Percentiles rank a stretch among this genome's conserved stretches.
Conservation (phyloP, 2,888 invertebrate genomes). For the Anoplius nigerrimus region DNA sequence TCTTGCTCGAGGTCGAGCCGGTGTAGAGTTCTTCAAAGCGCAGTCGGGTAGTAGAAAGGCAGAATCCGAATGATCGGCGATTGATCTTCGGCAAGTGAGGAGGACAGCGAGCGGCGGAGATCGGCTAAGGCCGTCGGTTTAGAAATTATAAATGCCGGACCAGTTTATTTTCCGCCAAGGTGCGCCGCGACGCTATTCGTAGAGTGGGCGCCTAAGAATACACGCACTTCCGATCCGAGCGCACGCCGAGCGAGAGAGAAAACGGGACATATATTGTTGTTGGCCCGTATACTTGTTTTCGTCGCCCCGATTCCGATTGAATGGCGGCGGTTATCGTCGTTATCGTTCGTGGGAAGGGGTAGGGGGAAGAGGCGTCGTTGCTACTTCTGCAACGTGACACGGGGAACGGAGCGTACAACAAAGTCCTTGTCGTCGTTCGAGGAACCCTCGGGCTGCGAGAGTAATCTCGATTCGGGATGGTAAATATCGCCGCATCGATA, state of each 20-base stretch:
- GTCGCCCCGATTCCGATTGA: neutral
- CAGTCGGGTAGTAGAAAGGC: neutral
- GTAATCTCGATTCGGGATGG: no score
- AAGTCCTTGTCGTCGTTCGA: no score
- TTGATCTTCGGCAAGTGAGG: conserved; percentile 8
- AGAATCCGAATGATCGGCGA: conserved; percentile 1
- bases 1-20: no score
- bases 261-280: conserved; percentile 22
- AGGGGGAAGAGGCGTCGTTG: no score
- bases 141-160: conserved; percentile 36
- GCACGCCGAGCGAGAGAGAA: neutral
- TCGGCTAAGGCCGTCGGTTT: conserved; percentile 7
- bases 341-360: no score
- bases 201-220: conserved; percentile 44
- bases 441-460: no score
- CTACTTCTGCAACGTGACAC: no score
- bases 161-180: conserved; percentile 45
- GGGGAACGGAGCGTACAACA: no score
- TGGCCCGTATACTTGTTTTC: conserved; percentile 2
- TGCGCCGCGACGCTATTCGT: conserved; percentile 40
- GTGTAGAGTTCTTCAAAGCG: neutral
- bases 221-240: conserved; percentile 43
- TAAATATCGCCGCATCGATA: no score
- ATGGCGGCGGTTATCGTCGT: no score
- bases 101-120: conserved; percentile 4